A percentile compares a stretch with the other conserved stretches of the same genome.
These are phyloP conservation scores for Cataglyphis altisquamis DNA, from an alignment of 2,888 invertebrate genomes.

Conservation along the genomic window DNA sequence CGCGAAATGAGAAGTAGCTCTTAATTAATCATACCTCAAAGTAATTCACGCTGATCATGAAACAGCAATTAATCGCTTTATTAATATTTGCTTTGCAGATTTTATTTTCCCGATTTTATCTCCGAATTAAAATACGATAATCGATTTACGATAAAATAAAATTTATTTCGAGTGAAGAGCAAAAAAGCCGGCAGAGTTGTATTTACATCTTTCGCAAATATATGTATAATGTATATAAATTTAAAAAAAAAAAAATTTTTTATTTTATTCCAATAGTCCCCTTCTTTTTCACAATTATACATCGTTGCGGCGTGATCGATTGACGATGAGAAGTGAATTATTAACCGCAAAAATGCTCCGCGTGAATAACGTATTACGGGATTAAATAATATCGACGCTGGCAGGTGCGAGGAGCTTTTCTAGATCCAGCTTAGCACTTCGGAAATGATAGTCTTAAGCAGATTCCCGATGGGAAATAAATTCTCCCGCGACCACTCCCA, in stretches of 20 bases:
- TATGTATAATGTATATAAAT: not conserved
- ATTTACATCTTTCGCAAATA: not conserved
- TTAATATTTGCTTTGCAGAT: not conserved
- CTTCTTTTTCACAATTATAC: not conserved
- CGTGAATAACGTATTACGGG: constrained; percentile 3
- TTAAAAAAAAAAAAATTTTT: not conserved
- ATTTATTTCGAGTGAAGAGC: not conserved
- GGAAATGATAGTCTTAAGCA: constrained; percentile 55
- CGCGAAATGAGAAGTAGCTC: not conserved
- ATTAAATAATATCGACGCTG: constrained; percentile 28
- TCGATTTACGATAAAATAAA: not conserved
- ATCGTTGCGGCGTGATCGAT: not conserved
- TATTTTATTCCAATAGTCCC: not conserved
- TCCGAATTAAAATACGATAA: constrained; percentile 1
- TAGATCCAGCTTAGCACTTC: constrained; percentile 31
- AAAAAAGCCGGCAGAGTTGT: not conserved
- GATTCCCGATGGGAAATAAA: constrained; percentile 59
- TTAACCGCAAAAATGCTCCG: not conserved
- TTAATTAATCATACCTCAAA: constrained; percentile 31
- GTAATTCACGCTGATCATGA: not conserved
- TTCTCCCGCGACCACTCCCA: constrained; percentile 39
- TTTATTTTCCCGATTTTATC: not conserved
- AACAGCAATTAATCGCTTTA: constrained; percentile 25
- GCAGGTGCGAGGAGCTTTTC: constrained; percentile 24
- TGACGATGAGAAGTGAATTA: not conserved